A percentile compares a stretch with the other conserved stretches of the same genome.
phyloP scores from a whole-genome alignment of 2,888 invertebrate genomes.

The Hyles lineata region DNA sequence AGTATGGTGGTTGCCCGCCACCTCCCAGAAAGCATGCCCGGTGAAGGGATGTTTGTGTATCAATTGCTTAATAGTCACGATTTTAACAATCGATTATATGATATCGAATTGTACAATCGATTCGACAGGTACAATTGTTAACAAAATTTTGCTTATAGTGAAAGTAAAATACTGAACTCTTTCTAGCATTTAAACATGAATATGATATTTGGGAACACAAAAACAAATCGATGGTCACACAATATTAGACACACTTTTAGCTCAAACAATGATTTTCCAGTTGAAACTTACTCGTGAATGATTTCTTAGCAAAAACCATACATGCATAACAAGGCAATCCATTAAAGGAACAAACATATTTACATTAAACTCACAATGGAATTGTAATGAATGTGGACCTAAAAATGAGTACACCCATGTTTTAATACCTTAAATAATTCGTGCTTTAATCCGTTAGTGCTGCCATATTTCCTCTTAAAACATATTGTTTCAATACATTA shows the following conservation, averaged over 20 bases:
- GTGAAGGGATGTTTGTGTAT: neutral
- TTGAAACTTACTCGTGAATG: neutral
- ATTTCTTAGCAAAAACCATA: constrained; percentile 10
- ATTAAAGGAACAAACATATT: neutral
- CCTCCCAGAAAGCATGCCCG: constrained; percentile 1
- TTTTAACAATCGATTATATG: neutral
- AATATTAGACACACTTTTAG: constrained; percentile 33
- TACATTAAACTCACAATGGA: constrained; percentile 26
- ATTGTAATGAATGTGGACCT: constrained; percentile 38
- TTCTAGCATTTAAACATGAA: neutral
- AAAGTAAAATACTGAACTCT: no score
- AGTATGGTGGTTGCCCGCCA: neutral
- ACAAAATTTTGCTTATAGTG: no score
- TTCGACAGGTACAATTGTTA: neutral
- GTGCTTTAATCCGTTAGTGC: constrained; percentile 19
- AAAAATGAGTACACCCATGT: constrained; percentile 34
- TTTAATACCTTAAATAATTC: neutral
- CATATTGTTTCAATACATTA: neutral
- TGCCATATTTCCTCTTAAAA: neutral
- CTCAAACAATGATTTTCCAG: constrained; percentile 18
- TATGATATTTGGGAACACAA: neutral
- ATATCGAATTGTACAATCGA: neutral
- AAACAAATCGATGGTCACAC: constrained; percentile 21
- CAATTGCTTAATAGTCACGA: neutral
- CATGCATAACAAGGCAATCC: constrained; percentile 8